Evolutionary conservation across 2,888 invertebrate genomes (phyloP), one percentile per base, ranked within the genome.

Genomic region (Anoplius nigerrimus): DNA sequence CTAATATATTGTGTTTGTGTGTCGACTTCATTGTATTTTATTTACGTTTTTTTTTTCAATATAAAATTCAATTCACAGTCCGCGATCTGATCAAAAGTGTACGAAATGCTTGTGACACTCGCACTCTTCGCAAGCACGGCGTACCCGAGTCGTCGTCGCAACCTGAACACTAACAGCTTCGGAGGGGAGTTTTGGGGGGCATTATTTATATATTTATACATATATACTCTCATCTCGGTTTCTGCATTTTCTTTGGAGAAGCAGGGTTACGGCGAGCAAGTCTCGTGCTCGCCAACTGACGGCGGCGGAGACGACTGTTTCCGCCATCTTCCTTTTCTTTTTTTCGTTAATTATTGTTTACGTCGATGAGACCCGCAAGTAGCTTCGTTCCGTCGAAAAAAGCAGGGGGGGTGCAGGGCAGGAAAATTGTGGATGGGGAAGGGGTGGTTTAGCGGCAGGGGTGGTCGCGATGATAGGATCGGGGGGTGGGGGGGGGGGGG

Each of bases 131-230:
- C 63, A 71, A 78, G 70, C 71, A 67, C 45, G 64, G 63, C 45
- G 52, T 75, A 63, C 70, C 69, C 78, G 74, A 82, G 66, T 69
- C 60, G 64, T 75, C 86, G 83, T 86, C 85, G 85, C 84, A 85
- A 84, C 76, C 86, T 87, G 86, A 88, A 88, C 87, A 87, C 85
- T 83, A 34, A 86, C 87, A 87, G 86, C 86, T 80, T 74, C 62
- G 68, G 64, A 68, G 57, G 62, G 53, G 21, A 34, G 21, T 55
- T 57, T 61, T 27, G n/a, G 21, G 34, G 15, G 18, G 53, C 46
- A 34, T 54, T 34, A 27, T 65, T 62, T 22, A 22, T 65, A 52
- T 21, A n/a, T 42, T 61, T 46, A 51, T 56, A 60, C 20, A 15
- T 57, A 13, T 34, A 43, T 16, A 11, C 43, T 54, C 22, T 24